Base-by-base conservation (phyloP, 2,888 invertebrate genomes). In the Eilema griseolum region DNA sequence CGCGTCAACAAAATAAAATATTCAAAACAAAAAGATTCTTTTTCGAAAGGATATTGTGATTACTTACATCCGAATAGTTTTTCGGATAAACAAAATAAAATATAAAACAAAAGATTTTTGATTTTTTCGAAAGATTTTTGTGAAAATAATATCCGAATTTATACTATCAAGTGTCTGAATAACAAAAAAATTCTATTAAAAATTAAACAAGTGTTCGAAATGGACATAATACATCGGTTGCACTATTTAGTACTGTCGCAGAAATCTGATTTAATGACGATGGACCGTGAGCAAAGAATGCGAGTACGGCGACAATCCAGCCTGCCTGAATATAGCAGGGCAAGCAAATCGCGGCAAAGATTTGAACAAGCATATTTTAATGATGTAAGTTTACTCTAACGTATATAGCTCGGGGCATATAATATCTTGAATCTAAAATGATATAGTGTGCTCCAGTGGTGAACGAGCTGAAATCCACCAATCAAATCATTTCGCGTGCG, bases 231-330 rank as follows among this genome's bases (percentile, higher is more conserved):
- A 73, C 95, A 95, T 83, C 90, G 94, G 57, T 83, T 95, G 77
- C 95, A 95, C 81, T 95, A 95, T 81, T 87, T 95, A 76, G 95
- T 95, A 81, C 83, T 95, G 57, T 92, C 95, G 2, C 95, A 95
- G 85, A 95, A 95, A 81, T 95, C 95, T 28, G 95, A 95, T 83
- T 85, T 95, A 73, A 92, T 95, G 94, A 95, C 94, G 1, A 93
- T 95, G 93, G 95, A 95, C 64, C 86, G 95, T 69, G 95, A 95
- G 80, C 94, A 95, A 81, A 88, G 94, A 76, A 85, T 93, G 89
- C 90, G 94, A 76, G 91, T 95, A 83, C 89, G 95, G 23, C 89
- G 95, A 1, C 95, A 95, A 74, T 94, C 95, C 65, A 95, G 95
- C 83, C 90, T 95, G 70, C 95, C 95, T 10, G 95, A 95, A 74